Evolutionary conservation across 2,113 vertebrate genomes (phyloP), one percentile per base, ranked within the genome.

Genomic region (Callionymus lyra): DNA sequence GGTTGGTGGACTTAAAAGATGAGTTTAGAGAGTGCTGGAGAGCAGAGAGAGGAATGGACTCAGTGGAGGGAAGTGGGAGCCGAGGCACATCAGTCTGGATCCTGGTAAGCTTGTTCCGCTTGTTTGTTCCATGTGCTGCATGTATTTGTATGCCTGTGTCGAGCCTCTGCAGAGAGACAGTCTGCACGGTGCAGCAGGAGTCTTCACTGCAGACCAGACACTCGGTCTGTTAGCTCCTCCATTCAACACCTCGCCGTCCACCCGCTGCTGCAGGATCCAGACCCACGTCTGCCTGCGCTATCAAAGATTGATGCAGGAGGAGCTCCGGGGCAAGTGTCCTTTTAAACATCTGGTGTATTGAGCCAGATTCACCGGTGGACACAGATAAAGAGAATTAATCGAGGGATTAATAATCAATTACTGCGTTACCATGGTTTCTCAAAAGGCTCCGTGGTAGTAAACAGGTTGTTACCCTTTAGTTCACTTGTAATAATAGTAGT

Each of bases 1-100:
- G 72, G 67, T 53, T 70, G 74, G 63, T 48, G 52, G 70, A 74
- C 69, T 79, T 73, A 73, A 77, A 75, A 74, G 72, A 74, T 75
- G 48, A 70, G 68, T 63, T 27, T 66, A 31, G 61, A 51, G 59
- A 62, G 45, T 41, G 38, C 31, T 45, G 63, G 49, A 57, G 63
- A 69, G 68, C 52, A 68, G 58, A 69, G 52, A 53, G 39, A 65
- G 47, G 48, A 55, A 65, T 38, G 47, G 55, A 60, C 55, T 51
- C 21, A 27, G 21, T 27, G 21, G 21, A 27, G 12, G 17, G 39
- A 38, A 49, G 12, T 12, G n/a, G 14, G 13, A 8, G n/a, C 37
- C n/a, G 3, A 16, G 21, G 36, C 14, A 10, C 13, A 2, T 21
- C 18, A 35, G 12, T 31, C 32, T 41, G 38, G 32, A 16, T 40